Percentiles rank a stretch among this genome's conserved stretches.
phyloP scores from a whole-genome alignment of 30 jellyfish, hydroid and myxozoan genomes.

The Clytia hemisphaerica region DNA sequence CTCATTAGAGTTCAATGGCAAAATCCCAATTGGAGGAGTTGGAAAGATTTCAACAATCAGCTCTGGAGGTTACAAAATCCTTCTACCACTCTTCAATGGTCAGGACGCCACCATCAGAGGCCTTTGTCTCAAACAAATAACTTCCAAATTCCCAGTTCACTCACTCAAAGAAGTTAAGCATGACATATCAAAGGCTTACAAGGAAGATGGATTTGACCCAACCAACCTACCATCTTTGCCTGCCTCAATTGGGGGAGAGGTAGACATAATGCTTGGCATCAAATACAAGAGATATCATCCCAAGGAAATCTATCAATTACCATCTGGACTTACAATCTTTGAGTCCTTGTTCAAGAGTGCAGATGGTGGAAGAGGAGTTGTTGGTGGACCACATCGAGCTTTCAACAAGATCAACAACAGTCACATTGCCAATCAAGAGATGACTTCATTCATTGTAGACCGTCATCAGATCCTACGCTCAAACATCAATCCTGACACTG shows the following conservation, averaged over 20 bases:
- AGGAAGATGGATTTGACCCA: neutral
- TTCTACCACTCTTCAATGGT: too few relatives aligned
- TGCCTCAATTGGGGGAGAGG: neutral
- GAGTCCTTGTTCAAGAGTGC: neutral
- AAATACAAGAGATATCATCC: neutral
- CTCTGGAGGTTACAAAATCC: too few relatives aligned
- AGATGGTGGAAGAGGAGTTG: slow-evolving; percentile 3
- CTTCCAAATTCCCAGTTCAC: neutral
- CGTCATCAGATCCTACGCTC: neutral
- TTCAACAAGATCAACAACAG: neutral
- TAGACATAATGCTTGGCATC: neutral
- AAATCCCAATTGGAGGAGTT: too few relatives aligned
- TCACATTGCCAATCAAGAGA: neutral
- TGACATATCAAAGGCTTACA: neutral
- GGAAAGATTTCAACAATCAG: too few relatives aligned
- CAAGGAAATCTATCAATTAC: neutral
- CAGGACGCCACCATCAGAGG: neutral
- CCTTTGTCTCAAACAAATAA: neutral
- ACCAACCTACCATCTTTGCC: neutral
- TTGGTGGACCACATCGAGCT: neutral
- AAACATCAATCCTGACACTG: neutral
- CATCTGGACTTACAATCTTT: slow-evolving; percentile 1
- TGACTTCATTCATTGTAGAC: neutral
- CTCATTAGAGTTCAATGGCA: too few relatives aligned
- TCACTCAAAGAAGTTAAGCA: neutral